These are phyloP conservation scores for Sternotherus odoratus DNA, from an alignment of 2,797 vertebrate species.

Conservation along the genomic window DNA sequence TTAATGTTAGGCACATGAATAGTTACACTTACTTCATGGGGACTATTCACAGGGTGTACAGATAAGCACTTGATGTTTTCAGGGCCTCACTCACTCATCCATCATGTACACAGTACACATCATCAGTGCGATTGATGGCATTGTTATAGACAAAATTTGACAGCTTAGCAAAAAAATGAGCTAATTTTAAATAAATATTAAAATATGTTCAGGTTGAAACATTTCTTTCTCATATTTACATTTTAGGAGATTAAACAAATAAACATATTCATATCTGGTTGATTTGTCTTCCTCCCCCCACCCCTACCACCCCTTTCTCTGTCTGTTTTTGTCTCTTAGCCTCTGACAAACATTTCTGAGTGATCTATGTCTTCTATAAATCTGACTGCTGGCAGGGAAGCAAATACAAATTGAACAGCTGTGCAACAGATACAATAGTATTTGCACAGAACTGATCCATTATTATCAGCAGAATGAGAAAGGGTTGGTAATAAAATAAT, in stretches of 20 bases:
- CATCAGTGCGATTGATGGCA: not conserved
- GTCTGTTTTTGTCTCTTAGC: conserved; percentile 23
- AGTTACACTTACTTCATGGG: not conserved
- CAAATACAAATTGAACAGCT: not conserved
- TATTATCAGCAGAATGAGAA: not conserved
- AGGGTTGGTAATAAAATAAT: not conserved
- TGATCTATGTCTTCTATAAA: conserved; percentile 6
- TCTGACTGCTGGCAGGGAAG: conserved; percentile 22
- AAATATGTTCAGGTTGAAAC: conserved; percentile 39
- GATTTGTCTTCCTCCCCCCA: conserved; percentile 15
- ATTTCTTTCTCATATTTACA: conserved; percentile 33
- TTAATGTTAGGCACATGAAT: not conserved
- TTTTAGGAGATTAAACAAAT: conserved; percentile 45
- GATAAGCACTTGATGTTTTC: not conserved
- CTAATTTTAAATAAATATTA: not conserved
- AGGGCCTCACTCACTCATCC: not conserved
- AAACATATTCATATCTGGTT: conserved; percentile 19
- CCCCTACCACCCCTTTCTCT: not conserved
- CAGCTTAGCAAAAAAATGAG: conserved; percentile 20
- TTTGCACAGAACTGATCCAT: conserved; percentile 6
- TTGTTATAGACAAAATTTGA: not conserved
- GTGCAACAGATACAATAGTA: conserved; percentile 2
- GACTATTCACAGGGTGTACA: not conserved
- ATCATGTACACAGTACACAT: not conserved
- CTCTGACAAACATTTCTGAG: conserved; percentile 30